These are phyloP conservation scores for Reticulitermes speratus DNA, from an alignment of 1,140 invertebrate genomes.

Conservation along the genomic window DNA sequence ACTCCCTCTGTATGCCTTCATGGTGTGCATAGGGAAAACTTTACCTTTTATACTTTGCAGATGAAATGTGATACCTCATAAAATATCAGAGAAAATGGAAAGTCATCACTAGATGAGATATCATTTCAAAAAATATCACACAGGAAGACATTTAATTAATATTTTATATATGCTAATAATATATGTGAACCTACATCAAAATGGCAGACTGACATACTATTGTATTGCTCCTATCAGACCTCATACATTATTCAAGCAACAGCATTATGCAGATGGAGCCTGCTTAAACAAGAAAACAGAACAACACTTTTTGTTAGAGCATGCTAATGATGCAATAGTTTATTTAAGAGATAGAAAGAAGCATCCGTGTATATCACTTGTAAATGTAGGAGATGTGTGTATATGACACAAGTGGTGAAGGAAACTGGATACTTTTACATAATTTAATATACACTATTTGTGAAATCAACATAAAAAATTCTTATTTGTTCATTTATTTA, in stretches of 20 bases:
- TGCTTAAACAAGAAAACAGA: neutral
- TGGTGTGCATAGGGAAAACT: no score
- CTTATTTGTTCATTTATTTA: no score
- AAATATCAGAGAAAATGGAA: neutral
- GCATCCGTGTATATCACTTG: no score
- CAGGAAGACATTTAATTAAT: neutral
- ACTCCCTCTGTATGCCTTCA: no score
- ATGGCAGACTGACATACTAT: no score
- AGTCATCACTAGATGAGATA: neutral
- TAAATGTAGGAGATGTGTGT: no score
- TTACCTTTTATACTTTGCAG: neutral
- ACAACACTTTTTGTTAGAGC: neutral
- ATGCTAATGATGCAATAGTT: neutral
- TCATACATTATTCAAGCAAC: slow-evolving; percentile 7
- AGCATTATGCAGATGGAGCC: neutral
- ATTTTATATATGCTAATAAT: neutral
- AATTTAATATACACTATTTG: no score
- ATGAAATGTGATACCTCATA: neutral
- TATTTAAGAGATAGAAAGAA: no score
- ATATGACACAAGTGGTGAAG: no score
- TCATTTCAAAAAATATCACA: neutral
- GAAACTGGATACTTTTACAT: no score
- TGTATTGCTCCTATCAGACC: neutral
- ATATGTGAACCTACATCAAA: neutral
- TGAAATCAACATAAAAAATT: no score